A percentile compares a stretch with the other conserved stretches of the same genome.
phyloP scores from a whole-genome alignment of 2,797 vertebrate genomes.

The Ficedula albicollis region DNA sequence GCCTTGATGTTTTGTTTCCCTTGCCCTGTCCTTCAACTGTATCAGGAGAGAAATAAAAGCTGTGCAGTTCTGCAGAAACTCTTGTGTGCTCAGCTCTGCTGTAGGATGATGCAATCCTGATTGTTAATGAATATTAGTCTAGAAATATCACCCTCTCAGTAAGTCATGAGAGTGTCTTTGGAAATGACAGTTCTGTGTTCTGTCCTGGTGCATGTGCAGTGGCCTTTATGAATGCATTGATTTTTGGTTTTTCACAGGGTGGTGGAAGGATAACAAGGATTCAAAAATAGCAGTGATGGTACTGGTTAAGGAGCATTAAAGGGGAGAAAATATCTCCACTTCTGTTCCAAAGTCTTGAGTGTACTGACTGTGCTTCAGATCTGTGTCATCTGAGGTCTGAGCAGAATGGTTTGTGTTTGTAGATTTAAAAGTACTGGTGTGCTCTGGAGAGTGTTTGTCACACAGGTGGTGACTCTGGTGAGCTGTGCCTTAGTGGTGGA shows the following conservation, averaged over 20 bases:
- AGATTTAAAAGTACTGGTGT: not conserved
- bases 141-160: conserved; percentile 25
- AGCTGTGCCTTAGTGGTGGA: not conserved
- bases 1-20: conserved; percentile 54
- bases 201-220: not conserved
- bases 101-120: conserved; percentile 14
- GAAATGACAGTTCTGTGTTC: not conserved
- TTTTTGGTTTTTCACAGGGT: not conserved
- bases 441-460: not conserved
- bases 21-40: conserved; percentile 61
- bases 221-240: not conserved
- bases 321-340: not conserved
- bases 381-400: not conserved
- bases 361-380: not conserved
- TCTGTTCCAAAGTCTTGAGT: not conserved
- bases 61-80: conserved; percentile 29
- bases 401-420: not conserved
- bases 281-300: not conserved
- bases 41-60: conserved; percentile 13
- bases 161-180: not conserved
- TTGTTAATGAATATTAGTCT: conserved; percentile 20
- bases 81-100: conserved; percentile 33
- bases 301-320: not conserved
- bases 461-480: not conserved
- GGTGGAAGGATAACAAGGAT: not conserved